These are phyloP conservation scores for Andricus curvator DNA, from an alignment of 2,888 invertebrate species.

Conservation along the genomic window DNA sequence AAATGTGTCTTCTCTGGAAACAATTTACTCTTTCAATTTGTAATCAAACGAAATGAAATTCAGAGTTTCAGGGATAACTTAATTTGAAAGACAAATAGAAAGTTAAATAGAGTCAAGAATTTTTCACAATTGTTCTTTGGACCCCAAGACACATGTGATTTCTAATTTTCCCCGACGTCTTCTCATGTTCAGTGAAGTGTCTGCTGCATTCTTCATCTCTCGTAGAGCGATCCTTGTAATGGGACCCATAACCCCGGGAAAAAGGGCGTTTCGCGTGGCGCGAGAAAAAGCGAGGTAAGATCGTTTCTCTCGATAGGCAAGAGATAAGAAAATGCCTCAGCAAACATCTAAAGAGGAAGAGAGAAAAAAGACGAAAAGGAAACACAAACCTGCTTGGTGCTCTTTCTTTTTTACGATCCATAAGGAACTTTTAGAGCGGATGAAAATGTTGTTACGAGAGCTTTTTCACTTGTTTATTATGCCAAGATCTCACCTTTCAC, in stretches of 20 bases:
- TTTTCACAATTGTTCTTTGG: neutral
- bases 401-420: slow-evolving; percentile 26
- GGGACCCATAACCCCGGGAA: neutral
- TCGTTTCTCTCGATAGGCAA: slow-evolving; percentile 15
- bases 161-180: neutral
- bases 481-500: neutral
- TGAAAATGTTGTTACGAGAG: slow-evolving; percentile 3
- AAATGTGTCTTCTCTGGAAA: neutral
- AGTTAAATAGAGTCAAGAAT: neutral
- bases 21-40: neutral
- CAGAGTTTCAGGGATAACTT: no score
- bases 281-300: slow-evolving; percentile 20
- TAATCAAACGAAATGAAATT: neutral
- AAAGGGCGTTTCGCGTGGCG: slow-evolving; percentile 10
- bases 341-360: neutral
- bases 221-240: neutral
- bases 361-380: neutral
- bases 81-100: no score
- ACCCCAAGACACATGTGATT: neutral
- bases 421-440: neutral
- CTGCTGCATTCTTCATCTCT: neutral
- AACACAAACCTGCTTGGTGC: neutral
- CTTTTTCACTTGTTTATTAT: slow-evolving; percentile 17
- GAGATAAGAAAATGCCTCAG: slow-evolving; percentile 14
- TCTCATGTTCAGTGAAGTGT: neutral